Conservation (phyloP, 2,113 vertebrate genomes). For the Corythornis cristatus region DNA sequence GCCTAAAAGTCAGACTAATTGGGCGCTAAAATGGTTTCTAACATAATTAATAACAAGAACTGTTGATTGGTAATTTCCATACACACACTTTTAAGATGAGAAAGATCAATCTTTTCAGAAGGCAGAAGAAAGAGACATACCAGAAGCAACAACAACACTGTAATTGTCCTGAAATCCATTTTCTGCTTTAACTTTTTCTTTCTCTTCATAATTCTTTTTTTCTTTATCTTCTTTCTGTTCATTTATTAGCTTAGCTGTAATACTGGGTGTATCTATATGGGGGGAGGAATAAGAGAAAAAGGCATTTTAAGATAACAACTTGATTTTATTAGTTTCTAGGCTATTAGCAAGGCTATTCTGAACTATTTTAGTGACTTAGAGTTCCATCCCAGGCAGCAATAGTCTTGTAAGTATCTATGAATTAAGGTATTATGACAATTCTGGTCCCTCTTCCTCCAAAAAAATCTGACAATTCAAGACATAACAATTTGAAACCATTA, state of each 20-base stretch:
- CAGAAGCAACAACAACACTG: constrained; percentile 97
- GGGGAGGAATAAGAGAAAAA: background rate
- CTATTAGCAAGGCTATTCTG: background rate
- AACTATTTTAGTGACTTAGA: background rate
- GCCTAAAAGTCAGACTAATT: background rate
- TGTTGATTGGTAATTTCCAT: background rate
- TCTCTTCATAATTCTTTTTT: constrained; percentile 99
- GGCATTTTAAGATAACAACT: background rate
- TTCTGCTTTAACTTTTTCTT: constrained; percentile 98
- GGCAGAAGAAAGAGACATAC: constrained; percentile 68
- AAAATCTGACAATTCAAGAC: background rate
- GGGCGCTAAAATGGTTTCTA: background rate
- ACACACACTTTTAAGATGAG: background rate
- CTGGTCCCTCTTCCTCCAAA: fast-evolving
- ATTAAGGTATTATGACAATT: background rate
- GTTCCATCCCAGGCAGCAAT: background rate
- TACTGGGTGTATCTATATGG: constrained; percentile 93
- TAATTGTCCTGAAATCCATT: constrained; percentile 99
- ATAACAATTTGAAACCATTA: background rate
- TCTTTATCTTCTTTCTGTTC: constrained; percentile 99
- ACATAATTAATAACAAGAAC: background rate
- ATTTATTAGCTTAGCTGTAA: constrained; percentile 97
- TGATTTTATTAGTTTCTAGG: background rate
- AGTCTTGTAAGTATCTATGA: background rate
- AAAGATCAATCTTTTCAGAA: background rate